Base-by-base conservation (phyloP, 2,888 invertebrate species). In the Tenthredo mesomela region DNA sequence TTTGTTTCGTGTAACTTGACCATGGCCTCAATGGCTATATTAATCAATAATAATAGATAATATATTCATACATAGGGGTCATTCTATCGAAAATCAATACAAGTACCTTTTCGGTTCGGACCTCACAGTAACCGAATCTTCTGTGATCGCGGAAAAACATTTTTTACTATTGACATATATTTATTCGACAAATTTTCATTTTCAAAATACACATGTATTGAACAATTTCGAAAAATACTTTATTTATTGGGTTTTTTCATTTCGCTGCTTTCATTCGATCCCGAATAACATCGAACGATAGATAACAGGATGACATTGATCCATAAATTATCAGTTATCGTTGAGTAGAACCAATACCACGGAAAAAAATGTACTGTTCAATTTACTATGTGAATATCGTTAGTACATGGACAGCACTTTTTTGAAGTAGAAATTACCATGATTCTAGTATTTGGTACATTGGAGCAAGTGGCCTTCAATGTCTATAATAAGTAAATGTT, bases 1-100 rank as follows among this genome's bases (percentile, higher is more conserved):
- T 70, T 33, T 70, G 25, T 37, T 70, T 37, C n/a, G 70, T 29
- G 70, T 70, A 5, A n/a, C 70, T 70, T 70, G 70, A 70, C 70
- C 70, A 4, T 70, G 33, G 37, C 18, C 18, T n/a, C 9, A 37
- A n/a, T 33, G 6, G n/a, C 1, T n/a, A 18, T 70, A n/a, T 37
- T 37, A 61, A 61, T 61, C 21, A 12, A 61, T 61, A 12, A 21
- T 25, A 61, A 25, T 61, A 61, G 61, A 61, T 61, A 25, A 61
- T 61, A n/a, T 58, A 21, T 58, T 58, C 58, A 58, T 9, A 9
- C 18, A 58, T 21, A 21, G 21, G 58, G 21, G 21, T 61, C 61
- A 67, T 67, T 29, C 67, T 33, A 9, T 67, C 25, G 29, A 29
- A 5, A 67, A 67, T 25, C 67, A 33, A 67, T 54, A 54, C 54